Evolutionary conservation across 2,797 vertebrate species (phyloP).

Genomic region (Antrozous pallidus): DNA sequence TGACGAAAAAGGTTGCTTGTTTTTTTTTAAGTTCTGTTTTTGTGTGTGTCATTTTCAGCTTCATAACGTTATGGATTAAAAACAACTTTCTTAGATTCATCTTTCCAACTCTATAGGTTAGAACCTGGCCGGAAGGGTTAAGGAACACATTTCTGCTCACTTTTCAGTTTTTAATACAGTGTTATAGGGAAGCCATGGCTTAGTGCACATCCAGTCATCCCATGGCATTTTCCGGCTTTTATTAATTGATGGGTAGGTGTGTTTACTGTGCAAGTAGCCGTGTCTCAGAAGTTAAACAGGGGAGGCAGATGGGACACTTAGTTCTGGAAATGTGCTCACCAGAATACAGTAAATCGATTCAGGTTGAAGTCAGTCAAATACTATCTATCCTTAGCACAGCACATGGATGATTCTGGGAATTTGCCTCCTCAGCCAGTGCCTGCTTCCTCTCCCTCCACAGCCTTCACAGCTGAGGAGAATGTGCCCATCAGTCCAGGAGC

Average conservation of each 20-base stretch:
- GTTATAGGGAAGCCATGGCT: neutral
- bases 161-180: neutral
- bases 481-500: neutral
- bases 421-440: neutral
- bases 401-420: neutral
- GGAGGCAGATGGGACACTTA: neutral
- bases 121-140: neutral
- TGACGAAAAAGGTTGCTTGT: neutral
- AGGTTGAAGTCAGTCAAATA: neutral
- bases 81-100: neutral
- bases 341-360: neutral
- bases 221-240: neutral
- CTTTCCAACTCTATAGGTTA: neutral
- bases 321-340: neutral
- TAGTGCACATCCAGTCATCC: neutral
- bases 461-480: neutral
- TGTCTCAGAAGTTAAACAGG: neutral
- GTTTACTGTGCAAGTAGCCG: neutral
- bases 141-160: neutral
- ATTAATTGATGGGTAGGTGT: fast-evolving
- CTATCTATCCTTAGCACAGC: neutral
- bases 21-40: neutral
- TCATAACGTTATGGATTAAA: neutral
- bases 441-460: neutral
- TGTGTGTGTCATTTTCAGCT: neutral